A percentile compares a stretch with the other conserved stretches of the same genome.
Evolutionary conservation across 2,797 vertebrate species (phyloP).

Genomic region (Hephaestus fuliginosus): DNA sequence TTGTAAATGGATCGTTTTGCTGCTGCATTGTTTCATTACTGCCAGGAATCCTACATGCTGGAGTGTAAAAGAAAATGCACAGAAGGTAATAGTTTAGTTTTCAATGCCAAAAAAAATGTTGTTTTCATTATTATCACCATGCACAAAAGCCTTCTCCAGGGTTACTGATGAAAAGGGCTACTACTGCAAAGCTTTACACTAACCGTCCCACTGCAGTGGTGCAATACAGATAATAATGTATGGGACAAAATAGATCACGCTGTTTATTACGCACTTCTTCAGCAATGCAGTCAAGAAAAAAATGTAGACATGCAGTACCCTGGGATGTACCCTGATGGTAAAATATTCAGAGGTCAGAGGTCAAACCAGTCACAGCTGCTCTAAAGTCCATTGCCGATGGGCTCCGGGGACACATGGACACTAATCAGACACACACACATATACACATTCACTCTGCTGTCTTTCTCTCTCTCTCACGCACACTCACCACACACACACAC

Average conservation of each 20-base stretch:
- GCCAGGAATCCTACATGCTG: constrained; percentile 42
- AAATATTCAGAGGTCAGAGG: constrained; percentile 71
- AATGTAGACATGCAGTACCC: constrained; percentile 42
- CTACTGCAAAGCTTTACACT: constrained; percentile 23
- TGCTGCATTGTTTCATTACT: constrained; percentile 63
- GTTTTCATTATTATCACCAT: constrained; percentile 33
- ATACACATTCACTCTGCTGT: constrained; percentile 19
- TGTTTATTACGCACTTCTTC: constrained; percentile 9
- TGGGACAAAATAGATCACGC: not conserved
- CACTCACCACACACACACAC: constrained; percentile 26
- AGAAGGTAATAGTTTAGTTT: constrained; percentile 49
- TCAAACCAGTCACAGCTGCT: constrained; percentile 80
- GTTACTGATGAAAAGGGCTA: not conserved
- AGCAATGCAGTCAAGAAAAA: constrained; percentile 24
- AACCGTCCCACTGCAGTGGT: constrained; percentile 1
- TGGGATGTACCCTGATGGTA: constrained; percentile 52
- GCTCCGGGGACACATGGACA: constrained; percentile 57
- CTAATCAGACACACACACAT: constrained; percentile 57
- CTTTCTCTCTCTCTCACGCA: constrained; percentile 8
- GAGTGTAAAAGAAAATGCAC: constrained; percentile 50
- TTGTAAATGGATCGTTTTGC: constrained; percentile 51
- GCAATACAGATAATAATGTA: constrained; percentile 18
- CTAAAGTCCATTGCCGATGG: constrained; percentile 60
- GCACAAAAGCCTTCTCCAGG: constrained; percentile 25
- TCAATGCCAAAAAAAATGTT: constrained; percentile 27